phyloP scores from a whole-genome alignment of 2,888 invertebrate genomes.

The Amblyjoppa proteus region DNA sequence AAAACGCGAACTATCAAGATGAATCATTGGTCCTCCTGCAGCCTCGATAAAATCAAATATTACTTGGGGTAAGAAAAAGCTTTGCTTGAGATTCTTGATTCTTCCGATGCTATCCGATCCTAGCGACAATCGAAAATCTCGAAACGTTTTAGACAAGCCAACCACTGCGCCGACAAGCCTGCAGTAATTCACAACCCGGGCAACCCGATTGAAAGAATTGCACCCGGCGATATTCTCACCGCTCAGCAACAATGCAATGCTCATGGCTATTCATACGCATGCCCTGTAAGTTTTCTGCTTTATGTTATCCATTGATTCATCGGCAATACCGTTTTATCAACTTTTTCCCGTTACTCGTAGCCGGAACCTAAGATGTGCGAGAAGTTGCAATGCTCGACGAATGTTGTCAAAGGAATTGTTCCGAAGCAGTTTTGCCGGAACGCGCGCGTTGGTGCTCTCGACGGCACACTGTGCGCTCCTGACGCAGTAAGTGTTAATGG shows the following conservation, averaged over 20 bases:
- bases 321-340: neutral
- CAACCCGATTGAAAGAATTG: neutral
- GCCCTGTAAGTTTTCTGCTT: neutral
- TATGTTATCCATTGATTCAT: neutral
- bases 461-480: neutral
- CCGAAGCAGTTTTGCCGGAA: neutral
- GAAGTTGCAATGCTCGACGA: neutral
- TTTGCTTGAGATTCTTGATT: neutral
- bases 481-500: neutral
- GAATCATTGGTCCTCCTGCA: slow-evolving; percentile 14
- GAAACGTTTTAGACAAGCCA: neutral
- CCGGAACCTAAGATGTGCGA: neutral
- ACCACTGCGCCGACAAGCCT: slow-evolving; percentile 1
- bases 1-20: neutral
- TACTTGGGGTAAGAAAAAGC: neutral
- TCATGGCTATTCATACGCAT: neutral
- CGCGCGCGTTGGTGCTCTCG: neutral
- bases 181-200: neutral
- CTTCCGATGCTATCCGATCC: neutral
- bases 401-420: neutral
- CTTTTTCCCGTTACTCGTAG: neutral
- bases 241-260: slow-evolving; percentile 11
- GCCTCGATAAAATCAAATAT: neutral
- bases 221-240: neutral
- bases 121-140: neutral